Percentiles rank a stretch among this genome's conserved stretches.
Conservation (phyloP, 2,888 invertebrate genomes). For the Cyclophora albipunctata region DNA sequence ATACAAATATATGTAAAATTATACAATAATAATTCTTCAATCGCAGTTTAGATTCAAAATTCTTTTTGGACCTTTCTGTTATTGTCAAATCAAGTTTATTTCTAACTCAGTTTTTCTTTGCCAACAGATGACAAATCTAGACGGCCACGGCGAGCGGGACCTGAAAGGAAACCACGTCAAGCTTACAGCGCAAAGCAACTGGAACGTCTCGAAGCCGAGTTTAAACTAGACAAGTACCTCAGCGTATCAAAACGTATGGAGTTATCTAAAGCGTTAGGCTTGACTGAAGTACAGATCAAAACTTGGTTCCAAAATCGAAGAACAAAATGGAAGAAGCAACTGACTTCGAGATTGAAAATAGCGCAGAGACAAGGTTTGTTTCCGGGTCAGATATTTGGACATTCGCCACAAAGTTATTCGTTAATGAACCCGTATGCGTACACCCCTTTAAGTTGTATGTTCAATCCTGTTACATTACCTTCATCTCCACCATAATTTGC, state of each 20-base stretch:
- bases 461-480: conserved; percentile 70
- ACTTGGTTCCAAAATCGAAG: conserved; percentile 97
- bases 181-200: conserved; percentile 97
- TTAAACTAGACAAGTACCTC: conserved; percentile 96
- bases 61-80: too few relatives aligned
- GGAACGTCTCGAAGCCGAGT: conserved; percentile 93
- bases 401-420: conserved; percentile 76
- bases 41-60: too few relatives aligned
- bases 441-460: conserved; percentile 76
- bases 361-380: conserved; percentile 90
- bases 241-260: conserved; percentile 97
- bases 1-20: too few relatives aligned
- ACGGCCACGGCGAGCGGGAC: conserved; percentile 88
- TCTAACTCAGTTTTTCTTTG: too few relatives aligned
- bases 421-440: conserved; percentile 78
- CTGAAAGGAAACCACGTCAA: conserved; percentile 95
- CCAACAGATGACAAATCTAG: conserved; percentile 85
- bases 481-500: conserved; percentile 49
- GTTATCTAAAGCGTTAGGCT: conserved; percentile 88
- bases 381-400: conserved; percentile 80
- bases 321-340: conserved; percentile 98
- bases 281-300: conserved; percentile 97
- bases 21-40: too few relatives aligned
- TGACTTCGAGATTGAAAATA: conserved; percentile 91
- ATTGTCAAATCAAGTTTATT: too few relatives aligned